Evolutionary conservation across 2,888 invertebrate species (phyloP).

Genomic region (Teleiodes luculella): DNA sequence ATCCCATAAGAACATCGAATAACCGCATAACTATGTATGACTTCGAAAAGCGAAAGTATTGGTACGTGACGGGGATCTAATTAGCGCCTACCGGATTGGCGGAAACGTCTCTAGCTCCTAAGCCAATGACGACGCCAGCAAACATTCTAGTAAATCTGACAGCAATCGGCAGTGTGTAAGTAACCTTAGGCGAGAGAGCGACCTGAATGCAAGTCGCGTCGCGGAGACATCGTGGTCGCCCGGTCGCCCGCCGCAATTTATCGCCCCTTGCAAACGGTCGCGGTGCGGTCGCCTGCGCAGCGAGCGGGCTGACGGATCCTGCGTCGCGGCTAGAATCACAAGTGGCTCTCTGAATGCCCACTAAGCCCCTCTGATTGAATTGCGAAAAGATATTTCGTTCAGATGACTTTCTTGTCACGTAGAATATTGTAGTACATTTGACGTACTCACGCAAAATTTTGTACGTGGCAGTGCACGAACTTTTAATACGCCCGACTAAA

Average conservation of each 20-base stretch:
- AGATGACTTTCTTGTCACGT: background rate
- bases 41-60: no score
- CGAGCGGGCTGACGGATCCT: background rate
- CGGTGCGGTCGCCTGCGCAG: background rate
- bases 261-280: slow-evolving; percentile 50
- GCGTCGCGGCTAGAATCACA: slow-evolving; percentile 4
- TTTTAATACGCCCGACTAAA: background rate
- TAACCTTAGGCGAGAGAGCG: slow-evolving; percentile 23
- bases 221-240: slow-evolving; percentile 36
- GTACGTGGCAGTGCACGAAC: background rate
- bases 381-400: slow-evolving; percentile 1
- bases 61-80: no score
- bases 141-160: background rate
- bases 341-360: background rate
- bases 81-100: no score
- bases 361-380: slow-evolving; percentile 6
- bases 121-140: no score
- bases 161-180: slow-evolving; percentile 1
- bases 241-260: slow-evolving; percentile 56
- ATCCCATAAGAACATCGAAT: no score
- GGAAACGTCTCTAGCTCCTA: no score
- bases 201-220: slow-evolving; percentile 54
- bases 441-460: no score
- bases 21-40: no score
- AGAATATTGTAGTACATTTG: background rate